A percentile compares a stretch with the other conserved stretches of the same genome.
Conservation (phyloP, 2,888 invertebrate genomes). For the Leptinotarsa peninsularis region DNA sequence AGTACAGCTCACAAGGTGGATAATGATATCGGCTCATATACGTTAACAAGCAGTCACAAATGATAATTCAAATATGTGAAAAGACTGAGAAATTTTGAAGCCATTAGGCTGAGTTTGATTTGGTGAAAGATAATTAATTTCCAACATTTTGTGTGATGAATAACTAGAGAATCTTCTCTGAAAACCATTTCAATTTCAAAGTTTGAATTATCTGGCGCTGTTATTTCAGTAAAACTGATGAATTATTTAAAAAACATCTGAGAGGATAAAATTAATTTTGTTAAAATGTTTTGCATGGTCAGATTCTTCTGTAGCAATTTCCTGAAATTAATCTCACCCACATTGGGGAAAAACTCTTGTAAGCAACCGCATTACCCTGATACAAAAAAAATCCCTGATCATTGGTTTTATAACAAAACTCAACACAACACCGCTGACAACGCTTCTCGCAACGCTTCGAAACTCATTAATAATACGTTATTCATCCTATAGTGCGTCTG, state of each 20-base stretch:
- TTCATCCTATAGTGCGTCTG: background rate
- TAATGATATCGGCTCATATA: no score
- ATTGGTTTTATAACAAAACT: slow-evolving; percentile 16
- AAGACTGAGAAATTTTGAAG: no score
- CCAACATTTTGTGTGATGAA: no score
- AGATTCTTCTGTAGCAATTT: background rate
- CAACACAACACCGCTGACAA: background rate
- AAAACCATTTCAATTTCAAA: no score
- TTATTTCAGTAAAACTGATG: background rate
- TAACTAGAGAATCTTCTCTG: background rate
- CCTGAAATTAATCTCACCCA: background rate
- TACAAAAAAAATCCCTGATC: slow-evolving; percentile 3
- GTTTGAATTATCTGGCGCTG: no score
- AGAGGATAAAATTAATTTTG: background rate
- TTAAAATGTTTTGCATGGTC: no score
- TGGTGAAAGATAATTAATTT: no score
- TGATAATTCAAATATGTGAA: no score
- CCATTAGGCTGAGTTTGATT: no score
- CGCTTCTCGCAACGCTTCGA: background rate
- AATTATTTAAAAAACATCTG: background rate
- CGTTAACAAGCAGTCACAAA: no score
- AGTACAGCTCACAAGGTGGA: no score
- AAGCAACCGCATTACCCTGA: slow-evolving; percentile 7
- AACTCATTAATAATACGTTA: slow-evolving; percentile 6
- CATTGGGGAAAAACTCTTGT: slow-evolving; percentile 5